Base-by-base conservation (phyloP, 2,888 invertebrate species). In the Drosophila hawaiiensis region DNA sequence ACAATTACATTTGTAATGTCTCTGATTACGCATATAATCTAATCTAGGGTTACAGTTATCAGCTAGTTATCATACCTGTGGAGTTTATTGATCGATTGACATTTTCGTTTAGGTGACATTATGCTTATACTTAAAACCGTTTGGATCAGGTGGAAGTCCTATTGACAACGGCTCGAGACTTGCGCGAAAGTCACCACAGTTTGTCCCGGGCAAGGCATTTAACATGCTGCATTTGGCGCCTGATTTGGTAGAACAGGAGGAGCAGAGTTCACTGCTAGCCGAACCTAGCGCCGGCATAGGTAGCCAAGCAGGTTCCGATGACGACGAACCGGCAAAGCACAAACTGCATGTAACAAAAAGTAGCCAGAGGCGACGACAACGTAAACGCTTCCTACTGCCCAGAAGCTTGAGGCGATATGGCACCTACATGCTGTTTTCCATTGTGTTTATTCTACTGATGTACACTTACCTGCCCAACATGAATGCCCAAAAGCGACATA, bases 401-500 rank as follows among this genome's bases (percentile, higher is more conserved):
- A 85, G 92, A 41, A 89, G 89, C 19, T 67, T 89, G 2, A 78
- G 91, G 39, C 89, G 92, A 33, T 66, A 86, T 12, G 82, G 77
- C 29, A 91, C 88, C 1, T 73, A 80, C 41, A 56, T 88, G 4
- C 47, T 92, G 14, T 82, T 84, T 33, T 83, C 76, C 6, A 68
- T 90, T 33, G 49, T 87, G 52, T 39, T 89, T 33, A 43, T 75
- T n/a, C 70, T 92, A n/a, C 68, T 92, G 10, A 68, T 92, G 19
- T 73, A 91, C 58, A 66, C 70, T 29, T 92, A 92, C 76, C 81
- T 93, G 74, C 91, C 91, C 2, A 72, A 68, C 31, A 84, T 91
- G 73, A 87, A 88, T 82, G 82, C 91, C 9, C 90, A 90, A 41
- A 83, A 90, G 59, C 84, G 93, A 39, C 85, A 88, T 68, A 90